Evolutionary conservation across 2,888 invertebrate species (phyloP).

Genomic region (Anthophora plumipes): DNA sequence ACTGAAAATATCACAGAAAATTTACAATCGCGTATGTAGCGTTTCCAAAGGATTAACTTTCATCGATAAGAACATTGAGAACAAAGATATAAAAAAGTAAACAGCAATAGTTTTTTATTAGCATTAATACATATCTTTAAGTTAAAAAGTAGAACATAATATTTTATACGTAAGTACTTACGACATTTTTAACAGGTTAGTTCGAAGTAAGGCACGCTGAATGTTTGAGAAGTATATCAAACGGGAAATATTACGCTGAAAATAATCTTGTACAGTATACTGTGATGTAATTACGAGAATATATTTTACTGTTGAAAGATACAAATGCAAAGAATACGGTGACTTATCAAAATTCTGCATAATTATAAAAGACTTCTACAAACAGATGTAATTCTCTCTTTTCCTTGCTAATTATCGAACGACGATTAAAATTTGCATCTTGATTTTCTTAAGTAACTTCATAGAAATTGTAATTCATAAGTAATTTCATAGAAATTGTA

Average conservation of each 20-base stretch:
- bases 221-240: neutral
- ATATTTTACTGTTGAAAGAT: constrained; percentile 20
- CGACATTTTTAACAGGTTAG: constrained; percentile 10
- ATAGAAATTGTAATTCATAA: constrained; percentile 6
- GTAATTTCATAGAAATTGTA: constrained; percentile 1
- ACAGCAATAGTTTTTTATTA: constrained; percentile 6
- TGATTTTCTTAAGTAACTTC: constrained; percentile 22
- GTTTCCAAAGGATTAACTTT: neutral
- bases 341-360: neutral
- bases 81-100: neutral
- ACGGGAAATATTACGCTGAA: constrained; percentile 58
- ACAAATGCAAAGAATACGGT: constrained; percentile 20
- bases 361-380: neutral
- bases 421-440: constrained; percentile 12
- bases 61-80: neutral
- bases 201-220: constrained; percentile 19
- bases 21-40: neutral
- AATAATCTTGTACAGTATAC: constrained; percentile 42
- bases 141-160: constrained; percentile 21
- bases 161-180: constrained; percentile 24
- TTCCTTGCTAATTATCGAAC: neutral
- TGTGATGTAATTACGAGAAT: constrained; percentile 37
- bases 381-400: neutral
- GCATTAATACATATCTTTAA: constrained; percentile 5
- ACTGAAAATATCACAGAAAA: neutral